Evolutionary conservation across 2,113 vertebrate species (phyloP).

Genomic region (Corvus cornix): DNA sequence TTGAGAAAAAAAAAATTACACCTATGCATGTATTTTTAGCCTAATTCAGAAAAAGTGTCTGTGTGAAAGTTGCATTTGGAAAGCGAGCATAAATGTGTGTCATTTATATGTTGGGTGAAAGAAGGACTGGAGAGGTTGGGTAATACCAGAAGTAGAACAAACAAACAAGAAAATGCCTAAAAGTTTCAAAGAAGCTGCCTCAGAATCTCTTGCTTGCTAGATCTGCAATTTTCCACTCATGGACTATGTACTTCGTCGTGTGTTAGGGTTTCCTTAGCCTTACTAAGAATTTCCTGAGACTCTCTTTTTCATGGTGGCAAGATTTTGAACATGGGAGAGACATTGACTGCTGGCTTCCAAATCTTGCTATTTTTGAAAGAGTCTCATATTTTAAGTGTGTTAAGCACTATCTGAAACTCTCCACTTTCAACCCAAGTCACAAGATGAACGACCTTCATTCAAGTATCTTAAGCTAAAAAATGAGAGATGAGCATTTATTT

Average conservation of each 20-base stretch:
- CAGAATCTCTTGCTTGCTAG: neutral
- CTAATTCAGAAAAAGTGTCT: neutral
- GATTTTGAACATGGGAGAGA: neutral
- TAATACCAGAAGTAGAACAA: neutral
- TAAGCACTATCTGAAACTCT: neutral
- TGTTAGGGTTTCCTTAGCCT: neutral
- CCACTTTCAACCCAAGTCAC: neutral
- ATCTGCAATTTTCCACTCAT: neutral
- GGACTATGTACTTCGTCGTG: fast-evolving
- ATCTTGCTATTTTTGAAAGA: neutral
- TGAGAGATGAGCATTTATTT: neutral
- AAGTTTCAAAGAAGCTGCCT: neutral
- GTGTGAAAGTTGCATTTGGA: neutral
- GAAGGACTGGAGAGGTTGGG: neutral
- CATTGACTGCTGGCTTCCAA: neutral
- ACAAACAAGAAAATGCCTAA: neutral
- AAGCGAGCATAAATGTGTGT: neutral
- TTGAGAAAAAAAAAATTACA: neutral
- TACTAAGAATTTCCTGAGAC: neutral
- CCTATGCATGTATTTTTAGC: neutral
- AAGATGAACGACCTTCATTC: neutral
- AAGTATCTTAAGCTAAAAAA: neutral
- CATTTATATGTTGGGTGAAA: neutral
- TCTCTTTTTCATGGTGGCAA: neutral
- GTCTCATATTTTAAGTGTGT: neutral